Conservation (phyloP, 2,797 vertebrate species). For the Malurus leucopterus region DNA sequence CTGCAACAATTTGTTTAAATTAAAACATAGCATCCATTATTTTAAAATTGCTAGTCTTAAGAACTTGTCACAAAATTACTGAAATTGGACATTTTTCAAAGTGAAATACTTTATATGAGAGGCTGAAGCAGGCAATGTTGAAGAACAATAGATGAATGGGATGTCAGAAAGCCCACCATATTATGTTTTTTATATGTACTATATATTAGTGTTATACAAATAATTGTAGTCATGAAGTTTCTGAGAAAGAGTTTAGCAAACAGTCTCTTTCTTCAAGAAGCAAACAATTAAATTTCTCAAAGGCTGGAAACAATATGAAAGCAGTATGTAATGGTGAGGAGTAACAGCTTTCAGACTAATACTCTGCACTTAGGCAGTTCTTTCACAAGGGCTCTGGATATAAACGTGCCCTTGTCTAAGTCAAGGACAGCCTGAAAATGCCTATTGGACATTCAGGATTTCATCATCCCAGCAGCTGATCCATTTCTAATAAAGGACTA, state of each 20-base stretch:
- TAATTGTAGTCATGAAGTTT: background rate
- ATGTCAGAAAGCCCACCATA: background rate
- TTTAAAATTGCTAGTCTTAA: background rate
- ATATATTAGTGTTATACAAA: background rate
- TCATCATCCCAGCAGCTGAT: background rate
- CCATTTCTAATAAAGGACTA: background rate
- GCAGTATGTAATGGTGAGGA: background rate
- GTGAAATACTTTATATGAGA: background rate
- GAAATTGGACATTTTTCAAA: background rate
- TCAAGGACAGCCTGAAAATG: background rate
- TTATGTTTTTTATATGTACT: background rate
- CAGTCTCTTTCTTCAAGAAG: background rate
- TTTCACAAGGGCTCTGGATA: background rate
- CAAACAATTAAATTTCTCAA: background rate
- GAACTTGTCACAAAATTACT: background rate
- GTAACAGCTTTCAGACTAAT: background rate
- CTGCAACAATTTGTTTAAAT: background rate
- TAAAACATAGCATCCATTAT: background rate
- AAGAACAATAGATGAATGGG: background rate
- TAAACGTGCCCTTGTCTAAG: background rate
- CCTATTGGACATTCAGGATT: background rate
- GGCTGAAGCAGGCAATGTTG: background rate
- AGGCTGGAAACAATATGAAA: background rate
- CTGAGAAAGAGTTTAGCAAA: background rate
- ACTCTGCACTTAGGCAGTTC: background rate